These are phyloP conservation scores for Chymomyza procnemis DNA, from an alignment of 2,888 invertebrate species.

Conservation along the genomic window DNA sequence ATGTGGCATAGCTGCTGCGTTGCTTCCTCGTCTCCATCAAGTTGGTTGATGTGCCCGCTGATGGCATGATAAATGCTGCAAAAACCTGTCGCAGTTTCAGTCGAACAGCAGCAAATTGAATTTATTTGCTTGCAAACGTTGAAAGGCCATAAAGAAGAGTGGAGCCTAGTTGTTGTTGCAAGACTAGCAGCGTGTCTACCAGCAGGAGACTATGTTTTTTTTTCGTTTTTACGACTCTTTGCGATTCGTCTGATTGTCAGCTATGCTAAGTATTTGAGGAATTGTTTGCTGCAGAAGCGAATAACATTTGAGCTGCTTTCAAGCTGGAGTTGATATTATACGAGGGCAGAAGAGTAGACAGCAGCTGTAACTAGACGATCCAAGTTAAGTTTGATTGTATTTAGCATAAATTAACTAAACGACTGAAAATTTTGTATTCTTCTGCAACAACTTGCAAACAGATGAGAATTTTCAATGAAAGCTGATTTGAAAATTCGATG, in stretches of 20 bases:
- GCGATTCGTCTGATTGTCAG: slow-evolving; percentile 51
- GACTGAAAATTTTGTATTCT: no score
- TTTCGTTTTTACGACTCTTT: slow-evolving; percentile 58
- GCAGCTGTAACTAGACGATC: not conserved
- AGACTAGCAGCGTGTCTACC: slow-evolving; percentile 23
- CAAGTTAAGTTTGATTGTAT: no score
- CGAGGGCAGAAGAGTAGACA: not conserved
- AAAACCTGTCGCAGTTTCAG: slow-evolving; percentile 60
- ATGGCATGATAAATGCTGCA: slow-evolving; percentile 71
- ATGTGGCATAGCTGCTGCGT: slow-evolving; percentile 21
- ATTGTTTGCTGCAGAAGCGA: slow-evolving; percentile 5
- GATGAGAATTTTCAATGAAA: no score
- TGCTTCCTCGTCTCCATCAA: slow-evolving; percentile 9
- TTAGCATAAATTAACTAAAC: no score
- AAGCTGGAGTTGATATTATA: slow-evolving; percentile 8
- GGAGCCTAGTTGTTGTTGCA: slow-evolving; percentile 16
- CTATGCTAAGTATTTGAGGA: slow-evolving; percentile 41
- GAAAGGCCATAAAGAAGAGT: slow-evolving; percentile 33
- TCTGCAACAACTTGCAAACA: no score
- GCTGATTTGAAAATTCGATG: no score
- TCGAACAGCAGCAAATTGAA: slow-evolving; percentile 63
- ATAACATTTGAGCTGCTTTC: not conserved
- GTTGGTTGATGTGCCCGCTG: slow-evolving; percentile 42
- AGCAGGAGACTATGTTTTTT: slow-evolving; percentile 51
- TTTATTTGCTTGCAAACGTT: slow-evolving; percentile 64